Percentiles rank a stretch among this genome's conserved stretches.
phyloP scores from a whole-genome alignment of 2,797 vertebrate genomes.

The Carapus acus region DNA sequence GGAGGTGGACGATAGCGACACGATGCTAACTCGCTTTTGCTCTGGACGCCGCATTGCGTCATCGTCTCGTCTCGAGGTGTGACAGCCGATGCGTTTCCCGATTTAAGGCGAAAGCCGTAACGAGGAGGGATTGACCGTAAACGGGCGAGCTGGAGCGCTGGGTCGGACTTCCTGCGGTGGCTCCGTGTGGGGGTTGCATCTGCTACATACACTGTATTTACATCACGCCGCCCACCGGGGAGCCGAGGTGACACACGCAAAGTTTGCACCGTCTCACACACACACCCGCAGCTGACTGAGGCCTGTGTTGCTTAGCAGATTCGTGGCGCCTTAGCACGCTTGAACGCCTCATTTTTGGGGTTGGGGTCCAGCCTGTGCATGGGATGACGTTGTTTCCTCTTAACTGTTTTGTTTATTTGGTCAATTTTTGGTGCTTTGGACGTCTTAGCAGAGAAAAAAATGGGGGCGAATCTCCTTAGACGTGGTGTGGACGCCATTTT shows the following conservation, averaged over 20 bases:
- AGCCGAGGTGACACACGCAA: slow-evolving; percentile 51
- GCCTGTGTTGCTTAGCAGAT: slow-evolving; percentile 24
- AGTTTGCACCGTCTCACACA: slow-evolving; percentile 29
- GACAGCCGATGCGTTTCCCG: slow-evolving; percentile 51
- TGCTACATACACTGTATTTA: slow-evolving; percentile 68
- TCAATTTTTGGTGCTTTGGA: not conserved
- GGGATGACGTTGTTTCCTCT: too few species aligned
- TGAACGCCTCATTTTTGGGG: not conserved
- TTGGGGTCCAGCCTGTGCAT: too few species aligned
- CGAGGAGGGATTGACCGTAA: slow-evolving; percentile 53
- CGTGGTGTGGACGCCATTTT: not conserved
- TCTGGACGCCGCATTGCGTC: too few species aligned
- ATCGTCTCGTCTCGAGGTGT: too few species aligned
- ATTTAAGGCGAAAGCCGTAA: slow-evolving; percentile 71
- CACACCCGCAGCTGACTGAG: slow-evolving; percentile 3
- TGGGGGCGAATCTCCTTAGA: slow-evolving; percentile 25
- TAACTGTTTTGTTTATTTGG: too few species aligned
- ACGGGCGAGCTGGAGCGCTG: slow-evolving; percentile 53
- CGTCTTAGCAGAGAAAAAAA: slow-evolving; percentile 27
- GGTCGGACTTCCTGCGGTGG: slow-evolving; percentile 58
- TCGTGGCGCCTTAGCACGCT: slow-evolving; percentile 36
- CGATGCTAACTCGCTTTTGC: too few species aligned
- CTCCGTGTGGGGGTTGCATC: slow-evolving; percentile 56
- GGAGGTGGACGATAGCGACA: slow-evolving; percentile 63
- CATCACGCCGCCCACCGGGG: slow-evolving; percentile 57